Percentiles rank a stretch among this genome's conserved stretches.
These are phyloP conservation scores for Oryzias sinensis DNA, from an alignment of 2,797 vertebrate species.

Conservation along the genomic window DNA sequence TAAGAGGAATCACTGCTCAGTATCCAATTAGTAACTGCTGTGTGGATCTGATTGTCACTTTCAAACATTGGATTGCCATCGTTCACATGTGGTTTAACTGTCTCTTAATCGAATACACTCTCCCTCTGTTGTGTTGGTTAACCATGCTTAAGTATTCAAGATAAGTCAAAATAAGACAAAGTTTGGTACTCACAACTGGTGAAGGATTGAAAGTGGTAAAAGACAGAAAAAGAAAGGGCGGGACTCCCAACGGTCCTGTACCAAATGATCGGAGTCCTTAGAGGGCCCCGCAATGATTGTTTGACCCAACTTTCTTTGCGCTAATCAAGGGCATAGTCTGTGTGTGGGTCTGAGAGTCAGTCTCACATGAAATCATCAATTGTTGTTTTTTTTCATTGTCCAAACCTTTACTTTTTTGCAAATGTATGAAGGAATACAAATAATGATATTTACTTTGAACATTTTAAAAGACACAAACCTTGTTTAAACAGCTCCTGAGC, in stretches of 20 bases:
- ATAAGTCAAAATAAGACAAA: too few species aligned
- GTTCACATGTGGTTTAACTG: too few species aligned
- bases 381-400: slow-evolving; percentile 21
- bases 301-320: slow-evolving; percentile 56
- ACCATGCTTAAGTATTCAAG: too few species aligned
- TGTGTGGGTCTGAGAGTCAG: background rate
- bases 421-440: slow-evolving; percentile 21
- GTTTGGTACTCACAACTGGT: too few species aligned
- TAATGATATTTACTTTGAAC: slow-evolving; percentile 35
- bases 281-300: slow-evolving; percentile 61
- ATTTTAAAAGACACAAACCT: slow-evolving; percentile 36
- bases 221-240: slow-evolving; percentile 15
- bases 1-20: too few species aligned
- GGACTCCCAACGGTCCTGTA: slow-evolving; percentile 66
- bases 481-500: slow-evolving; percentile 37
- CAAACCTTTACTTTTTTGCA: background rate
- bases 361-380: background rate
- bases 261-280: slow-evolving; percentile 57
- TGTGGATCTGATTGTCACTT: too few species aligned
- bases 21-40: too few species aligned
- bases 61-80: too few species aligned
- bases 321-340: slow-evolving; percentile 55
- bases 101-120: too few species aligned
- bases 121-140: too few species aligned
- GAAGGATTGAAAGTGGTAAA: background rate